Percentiles rank a stretch among this genome's conserved stretches.
phyloP scores from a whole-genome alignment of 2,113 vertebrate genomes.

The Gasterosteus nipponicus region DNA sequence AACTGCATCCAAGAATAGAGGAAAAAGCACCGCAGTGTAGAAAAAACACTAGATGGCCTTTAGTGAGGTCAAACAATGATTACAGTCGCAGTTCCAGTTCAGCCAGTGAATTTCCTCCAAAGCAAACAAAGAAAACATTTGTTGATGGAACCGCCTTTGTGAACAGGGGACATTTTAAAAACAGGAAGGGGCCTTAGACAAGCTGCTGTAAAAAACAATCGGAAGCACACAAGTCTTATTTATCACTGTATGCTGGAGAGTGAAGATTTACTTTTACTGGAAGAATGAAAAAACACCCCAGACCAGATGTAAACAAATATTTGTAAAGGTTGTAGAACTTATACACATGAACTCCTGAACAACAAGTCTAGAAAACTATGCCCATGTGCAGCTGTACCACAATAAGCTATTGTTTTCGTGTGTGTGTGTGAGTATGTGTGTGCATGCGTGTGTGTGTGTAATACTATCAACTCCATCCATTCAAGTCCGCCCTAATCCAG shows the following conservation, averaged over 20 bases:
- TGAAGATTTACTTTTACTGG: not conserved
- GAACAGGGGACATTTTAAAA: not conserved
- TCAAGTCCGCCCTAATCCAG: conserved; percentile 19
- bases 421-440: not conserved
- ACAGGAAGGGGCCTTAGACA: not conserved
- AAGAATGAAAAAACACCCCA: not conserved
- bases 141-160: not conserved
- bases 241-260: not conserved
- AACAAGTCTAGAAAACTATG: conserved; percentile 20
- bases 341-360: conserved; percentile 11
- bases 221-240: not conserved
- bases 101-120: not conserved
- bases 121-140: not conserved
- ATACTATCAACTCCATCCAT: conserved; percentile 22
- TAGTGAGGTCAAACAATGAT: not conserved
- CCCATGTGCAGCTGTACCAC: conserved; percentile 25
- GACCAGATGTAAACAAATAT: not conserved
- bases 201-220: not conserved
- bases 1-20: not conserved
- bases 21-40: not conserved
- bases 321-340: conserved; percentile 3
- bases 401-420: conserved; percentile 37
- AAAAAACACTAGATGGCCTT: not conserved
- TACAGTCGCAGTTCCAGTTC: not conserved
- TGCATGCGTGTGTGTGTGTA: not conserved